A percentile compares a stretch with the other conserved stretches of the same genome.
Evolutionary conservation across 2,797 vertebrate species (phyloP).

Genomic region (Discoglossus pictus): DNA sequence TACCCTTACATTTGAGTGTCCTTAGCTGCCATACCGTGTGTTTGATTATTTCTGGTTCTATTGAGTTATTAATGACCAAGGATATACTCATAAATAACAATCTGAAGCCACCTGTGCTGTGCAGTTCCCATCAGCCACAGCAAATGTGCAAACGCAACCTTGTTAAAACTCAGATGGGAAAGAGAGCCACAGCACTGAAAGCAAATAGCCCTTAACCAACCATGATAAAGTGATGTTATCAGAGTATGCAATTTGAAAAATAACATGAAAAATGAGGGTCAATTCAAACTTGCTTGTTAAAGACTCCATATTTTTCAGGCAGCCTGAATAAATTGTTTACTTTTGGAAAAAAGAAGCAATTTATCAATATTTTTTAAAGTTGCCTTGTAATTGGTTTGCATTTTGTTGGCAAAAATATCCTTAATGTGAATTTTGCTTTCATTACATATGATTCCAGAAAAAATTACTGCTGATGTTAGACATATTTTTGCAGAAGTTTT

Average conservation of each 20-base stretch:
- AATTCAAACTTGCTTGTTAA: constrained; percentile 49
- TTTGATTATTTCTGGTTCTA: constrained; percentile 50
- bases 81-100: constrained; percentile 50
- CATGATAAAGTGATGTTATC: constrained; percentile 53
- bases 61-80: constrained; percentile 48
- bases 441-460: too few species aligned
- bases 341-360: neutral
- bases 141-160: constrained; percentile 53
- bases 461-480: too few species aligned
- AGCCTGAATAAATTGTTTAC: constrained; percentile 26
- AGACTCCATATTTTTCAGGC: constrained; percentile 41
- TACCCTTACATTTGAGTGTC: constrained; percentile 39
- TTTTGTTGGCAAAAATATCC: too few species aligned
- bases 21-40: constrained; percentile 45
- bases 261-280: constrained; percentile 52
- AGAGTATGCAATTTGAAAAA: constrained; percentile 50
- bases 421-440: too few species aligned
- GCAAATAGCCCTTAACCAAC: constrained; percentile 53
- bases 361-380: constrained; percentile 17
- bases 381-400: neutral
- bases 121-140: constrained; percentile 47
- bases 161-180: constrained; percentile 52
- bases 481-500: too few species aligned
- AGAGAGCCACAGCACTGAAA: constrained; percentile 46
- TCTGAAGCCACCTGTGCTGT: constrained; percentile 48